Percentiles rank a stretch among this genome's conserved stretches.
phyloP scores from a whole-genome alignment of 2,113 vertebrate genomes.

The Strix aluco region DNA sequence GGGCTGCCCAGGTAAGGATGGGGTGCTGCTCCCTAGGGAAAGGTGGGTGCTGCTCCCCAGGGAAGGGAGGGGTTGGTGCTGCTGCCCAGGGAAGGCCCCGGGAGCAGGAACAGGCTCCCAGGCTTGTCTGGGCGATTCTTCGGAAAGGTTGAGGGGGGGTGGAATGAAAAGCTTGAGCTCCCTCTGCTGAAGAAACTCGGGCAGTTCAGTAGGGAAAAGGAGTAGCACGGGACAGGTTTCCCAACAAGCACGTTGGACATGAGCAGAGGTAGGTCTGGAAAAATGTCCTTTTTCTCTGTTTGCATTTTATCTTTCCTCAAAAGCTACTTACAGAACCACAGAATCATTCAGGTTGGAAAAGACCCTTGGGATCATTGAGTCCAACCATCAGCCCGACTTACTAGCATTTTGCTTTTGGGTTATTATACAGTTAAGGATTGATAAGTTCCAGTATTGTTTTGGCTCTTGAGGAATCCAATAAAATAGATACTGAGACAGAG shows the following conservation, averaged over 20 bases:
- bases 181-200: constrained; percentile 4
- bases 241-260: neutral
- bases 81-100: neutral
- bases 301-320: neutral
- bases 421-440: neutral
- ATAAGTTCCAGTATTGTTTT: neutral
- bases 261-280: neutral
- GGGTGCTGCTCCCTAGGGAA: neutral
- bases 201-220: neutral
- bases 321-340: too few relatives aligned
- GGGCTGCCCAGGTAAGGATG: constrained; percentile 21
- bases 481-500: neutral
- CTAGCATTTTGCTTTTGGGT: neutral
- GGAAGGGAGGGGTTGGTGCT: neutral
- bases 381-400: too few relatives aligned
- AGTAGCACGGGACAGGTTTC: too few relatives aligned
- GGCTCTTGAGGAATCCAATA: neutral
- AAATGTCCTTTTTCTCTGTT: neutral
- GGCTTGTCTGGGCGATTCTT: accelerated
- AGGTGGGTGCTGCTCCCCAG: neutral
- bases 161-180: neutral
- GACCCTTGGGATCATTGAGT: too few relatives aligned
- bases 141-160: accelerated
- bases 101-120: neutral
- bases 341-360: too few relatives aligned